Base-by-base conservation (phyloP, 2,888 invertebrate species). In the Cacoxenus indagator region DNA sequence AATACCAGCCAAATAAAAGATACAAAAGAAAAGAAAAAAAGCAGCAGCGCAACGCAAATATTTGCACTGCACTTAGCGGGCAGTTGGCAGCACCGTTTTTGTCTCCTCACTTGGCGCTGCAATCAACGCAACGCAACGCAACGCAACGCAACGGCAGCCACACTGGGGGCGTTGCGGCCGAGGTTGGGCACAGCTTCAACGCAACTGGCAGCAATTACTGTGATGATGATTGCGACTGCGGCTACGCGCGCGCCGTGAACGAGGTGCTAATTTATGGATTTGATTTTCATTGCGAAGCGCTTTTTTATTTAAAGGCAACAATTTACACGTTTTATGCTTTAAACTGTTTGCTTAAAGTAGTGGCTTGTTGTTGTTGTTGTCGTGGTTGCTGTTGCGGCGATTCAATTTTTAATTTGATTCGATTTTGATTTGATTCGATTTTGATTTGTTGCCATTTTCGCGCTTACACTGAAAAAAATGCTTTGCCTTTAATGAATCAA, bases 211-310 rank as follows among this genome's bases (percentile, higher is more conserved):
- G 29, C 65, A 65, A 69, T 67, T 61, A 67, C 59, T 4, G 24
- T 70, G 59, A 24, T 46, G 69, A 66, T 48, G 72, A 64, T 24
- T 70, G 73, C 80, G 71, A 64, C 51, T 64, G 66, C 22, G 31
- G 19, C 45, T 43, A 43, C 31, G 26, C 37, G 68, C 31, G 29
- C 9, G 29, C 26, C 24, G 64, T 69, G 75, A 77, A 82, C 77
- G 82, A 82, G 84, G 82, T 84, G 82, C 82, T 82, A 82, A 82
- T 83, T 84, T 82, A 84, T 84, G 84, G 80, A 83, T 82, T 72
- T 78, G 68, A 80, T 76, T 75, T 69, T 74, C 77, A 68, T 73
- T 57, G 62, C 54, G 43, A 67, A 57, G 61, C 69, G 65, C 54
- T 70, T 77, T 81, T 24, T 55, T 26, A 24, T 59, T 59, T 17